These are phyloP conservation scores for Euspilapteryx auroguttella DNA, from an alignment of 2,888 invertebrate species.

Conservation along the genomic window DNA sequence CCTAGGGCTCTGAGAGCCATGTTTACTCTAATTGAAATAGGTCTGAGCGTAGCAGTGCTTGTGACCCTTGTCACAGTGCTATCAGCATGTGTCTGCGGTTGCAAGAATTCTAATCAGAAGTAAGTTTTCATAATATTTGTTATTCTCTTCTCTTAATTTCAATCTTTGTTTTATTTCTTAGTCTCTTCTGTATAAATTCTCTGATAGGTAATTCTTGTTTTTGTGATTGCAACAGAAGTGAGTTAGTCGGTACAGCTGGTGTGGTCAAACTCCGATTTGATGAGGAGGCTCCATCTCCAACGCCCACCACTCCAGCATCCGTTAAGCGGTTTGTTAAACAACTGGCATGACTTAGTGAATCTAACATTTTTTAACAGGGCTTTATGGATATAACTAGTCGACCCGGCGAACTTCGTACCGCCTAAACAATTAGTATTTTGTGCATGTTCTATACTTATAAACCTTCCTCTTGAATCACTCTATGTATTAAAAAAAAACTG, in stretches of 20 bases:
- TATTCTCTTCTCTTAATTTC: not conserved
- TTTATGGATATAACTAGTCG: too few relatives aligned
- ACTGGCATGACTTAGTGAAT: slow-evolving; percentile 36
- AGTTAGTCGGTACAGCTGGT: slow-evolving; percentile 63
- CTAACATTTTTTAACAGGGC: too few relatives aligned
- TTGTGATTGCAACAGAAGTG: slow-evolving; percentile 67
- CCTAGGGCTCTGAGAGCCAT: slow-evolving; percentile 34
- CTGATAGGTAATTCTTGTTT: too few relatives aligned
- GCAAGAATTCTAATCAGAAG: slow-evolving; percentile 75
- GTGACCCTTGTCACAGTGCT: slow-evolving; percentile 52
- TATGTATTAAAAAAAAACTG: too few relatives aligned
- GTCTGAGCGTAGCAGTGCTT: slow-evolving; percentile 42
- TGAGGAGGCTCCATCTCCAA: slow-evolving; percentile 51
- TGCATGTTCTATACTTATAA: too few relatives aligned
- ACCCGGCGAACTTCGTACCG: too few relatives aligned
- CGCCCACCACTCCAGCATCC: slow-evolving; percentile 55
- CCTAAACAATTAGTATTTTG: too few relatives aligned
- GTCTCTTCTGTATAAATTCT: too few relatives aligned
- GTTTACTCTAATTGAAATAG: slow-evolving; percentile 47
- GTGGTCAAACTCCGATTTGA: slow-evolving; percentile 61
- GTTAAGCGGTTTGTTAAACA: slow-evolving; percentile 54
- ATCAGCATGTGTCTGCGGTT: slow-evolving; percentile 72
- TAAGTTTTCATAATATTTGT: slow-evolving; percentile 33
- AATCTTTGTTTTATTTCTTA: too few relatives aligned
- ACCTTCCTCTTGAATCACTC: too few relatives aligned